These are phyloP conservation scores for Stenolophus ochropezus DNA, from an alignment of 2,888 invertebrate genomes.

Conservation along the genomic window DNA sequence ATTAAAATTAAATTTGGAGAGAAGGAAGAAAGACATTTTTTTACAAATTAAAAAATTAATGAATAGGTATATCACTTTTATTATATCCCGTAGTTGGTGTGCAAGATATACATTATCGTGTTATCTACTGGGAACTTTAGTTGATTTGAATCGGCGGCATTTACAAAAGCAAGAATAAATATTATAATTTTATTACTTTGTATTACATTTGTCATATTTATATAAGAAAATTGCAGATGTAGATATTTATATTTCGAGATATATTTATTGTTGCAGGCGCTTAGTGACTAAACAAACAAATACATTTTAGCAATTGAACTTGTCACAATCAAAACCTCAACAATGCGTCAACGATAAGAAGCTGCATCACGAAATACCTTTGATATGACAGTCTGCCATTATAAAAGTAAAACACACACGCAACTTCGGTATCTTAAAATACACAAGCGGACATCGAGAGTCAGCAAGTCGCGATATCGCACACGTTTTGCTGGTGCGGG, in stretches of 20 bases:
- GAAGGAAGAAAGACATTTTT: too few relatives aligned
- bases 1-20: too few relatives aligned
- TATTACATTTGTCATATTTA: not conserved
- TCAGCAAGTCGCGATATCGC: constrained; percentile 30
- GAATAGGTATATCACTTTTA: too few relatives aligned
- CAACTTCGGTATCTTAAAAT: constrained; percentile 16
- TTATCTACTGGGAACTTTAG: too few relatives aligned
- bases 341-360: constrained; percentile 33
- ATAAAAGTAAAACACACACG: constrained; percentile 37
- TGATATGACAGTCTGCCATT: constrained; percentile 28
- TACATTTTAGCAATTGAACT: constrained; percentile 8
- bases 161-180: not conserved
- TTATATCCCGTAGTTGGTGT: too few relatives aligned
- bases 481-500: not conserved
- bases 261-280: not conserved
- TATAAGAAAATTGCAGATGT: not conserved
- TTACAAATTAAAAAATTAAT: too few relatives aligned
- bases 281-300: not conserved
- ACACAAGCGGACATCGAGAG: not conserved
- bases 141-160: not conserved
- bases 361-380: constrained; percentile 11
- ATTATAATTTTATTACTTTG: not conserved
- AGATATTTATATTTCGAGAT: too few relatives aligned
- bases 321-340: not conserved
- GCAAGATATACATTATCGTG: too few relatives aligned